Percentiles rank a stretch among this genome's conserved stretches.
phyloP scores from a whole-genome alignment of 2,113 vertebrate genomes.

The Artemisiospiza belli region DNA sequence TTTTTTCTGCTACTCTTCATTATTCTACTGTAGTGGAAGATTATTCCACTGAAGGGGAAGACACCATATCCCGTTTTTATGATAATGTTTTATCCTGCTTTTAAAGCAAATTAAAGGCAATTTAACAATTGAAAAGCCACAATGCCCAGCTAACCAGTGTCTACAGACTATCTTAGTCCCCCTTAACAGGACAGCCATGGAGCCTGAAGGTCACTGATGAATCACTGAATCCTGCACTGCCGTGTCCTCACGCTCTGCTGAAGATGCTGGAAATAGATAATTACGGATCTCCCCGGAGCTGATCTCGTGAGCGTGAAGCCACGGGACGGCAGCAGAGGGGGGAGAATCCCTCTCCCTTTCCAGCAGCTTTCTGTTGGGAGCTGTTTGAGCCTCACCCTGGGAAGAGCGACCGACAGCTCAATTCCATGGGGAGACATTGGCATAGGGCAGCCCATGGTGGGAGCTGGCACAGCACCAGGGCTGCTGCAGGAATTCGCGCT shows the following conservation, averaged over 20 bases:
- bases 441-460: neutral
- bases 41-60: neutral
- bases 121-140: neutral
- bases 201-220: constrained; percentile 28
- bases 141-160: neutral
- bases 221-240: neutral
- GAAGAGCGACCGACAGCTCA: neutral
- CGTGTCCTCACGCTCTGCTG: neutral
- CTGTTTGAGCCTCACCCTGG: neutral
- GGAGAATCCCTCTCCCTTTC: neutral
- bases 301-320: neutral
- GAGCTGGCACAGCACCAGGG: neutral
- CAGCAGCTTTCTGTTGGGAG: neutral
- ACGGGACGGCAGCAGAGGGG: neutral
- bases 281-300: neutral
- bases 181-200: neutral
- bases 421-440: neutral
- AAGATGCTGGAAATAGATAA: constrained; percentile 31
- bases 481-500: neutral
- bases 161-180: neutral
- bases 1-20: neutral
- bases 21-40: neutral
- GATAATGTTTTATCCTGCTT: accelerated
- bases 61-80: neutral
- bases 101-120: neutral